These are phyloP conservation scores for Agrotis puta DNA, from an alignment of 2,888 invertebrate species.

Conservation along the genomic window DNA sequence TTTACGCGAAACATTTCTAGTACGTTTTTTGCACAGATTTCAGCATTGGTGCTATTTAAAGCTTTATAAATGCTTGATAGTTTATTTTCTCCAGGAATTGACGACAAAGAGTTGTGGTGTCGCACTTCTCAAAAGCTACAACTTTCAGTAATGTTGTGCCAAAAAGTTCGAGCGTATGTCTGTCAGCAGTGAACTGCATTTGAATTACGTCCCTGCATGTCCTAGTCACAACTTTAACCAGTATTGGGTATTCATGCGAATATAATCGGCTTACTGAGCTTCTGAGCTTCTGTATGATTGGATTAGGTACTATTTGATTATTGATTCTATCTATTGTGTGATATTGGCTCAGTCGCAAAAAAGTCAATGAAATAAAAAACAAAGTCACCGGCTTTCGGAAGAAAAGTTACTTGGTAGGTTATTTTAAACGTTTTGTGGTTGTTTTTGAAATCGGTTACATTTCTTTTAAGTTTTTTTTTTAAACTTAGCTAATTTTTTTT, in stretches of 20 bases:
- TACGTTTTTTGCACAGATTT: too few species aligned
- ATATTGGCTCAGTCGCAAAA: too few species aligned
- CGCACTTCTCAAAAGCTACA: not conserved
- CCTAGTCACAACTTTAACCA: constrained; percentile 14
- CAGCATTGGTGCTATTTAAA: too few species aligned
- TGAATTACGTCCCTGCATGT: not conserved
- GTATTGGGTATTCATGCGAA: constrained; percentile 7
- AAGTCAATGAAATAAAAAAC: too few species aligned
- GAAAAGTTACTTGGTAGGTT: too few species aligned
- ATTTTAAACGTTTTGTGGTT: too few species aligned
- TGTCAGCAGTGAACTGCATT: not conserved
- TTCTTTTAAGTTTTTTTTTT: too few species aligned
- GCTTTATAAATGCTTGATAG: not conserved
- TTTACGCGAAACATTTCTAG: too few species aligned
- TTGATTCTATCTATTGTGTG: not conserved
- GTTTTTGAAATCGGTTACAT: too few species aligned
- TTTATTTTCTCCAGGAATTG: not conserved
- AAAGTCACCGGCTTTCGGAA: too few species aligned
- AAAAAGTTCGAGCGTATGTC: not conserved
- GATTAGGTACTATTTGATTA: constrained; percentile 8
- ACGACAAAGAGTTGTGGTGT: not conserved
- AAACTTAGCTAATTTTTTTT: too few species aligned
- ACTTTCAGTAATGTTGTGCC: not conserved
- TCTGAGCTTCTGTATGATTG: not conserved
- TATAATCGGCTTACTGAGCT: not conserved